Evolutionary conservation across 2,113 vertebrate genomes (phyloP).

Genomic region (Mustelus asterias): DNA sequence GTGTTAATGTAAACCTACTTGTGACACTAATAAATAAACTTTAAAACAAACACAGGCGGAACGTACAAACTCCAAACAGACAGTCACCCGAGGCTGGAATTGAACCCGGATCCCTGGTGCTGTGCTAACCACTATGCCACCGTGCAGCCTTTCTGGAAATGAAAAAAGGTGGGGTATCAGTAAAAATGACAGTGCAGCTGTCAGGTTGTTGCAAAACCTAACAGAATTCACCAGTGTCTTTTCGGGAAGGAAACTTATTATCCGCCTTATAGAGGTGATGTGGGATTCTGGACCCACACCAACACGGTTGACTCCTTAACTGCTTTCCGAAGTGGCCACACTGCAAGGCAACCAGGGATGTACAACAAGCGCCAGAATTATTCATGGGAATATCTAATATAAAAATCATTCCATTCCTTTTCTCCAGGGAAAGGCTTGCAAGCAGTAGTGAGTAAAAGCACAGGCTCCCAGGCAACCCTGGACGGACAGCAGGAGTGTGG

Average conservation of each 20-base stretch:
- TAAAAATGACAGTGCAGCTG: background rate
- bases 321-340: background rate
- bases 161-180: background rate
- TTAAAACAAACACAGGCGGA: no score
- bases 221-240: background rate
- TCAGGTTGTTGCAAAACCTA: background rate
- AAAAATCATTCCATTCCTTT: background rate
- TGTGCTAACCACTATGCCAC: no score
- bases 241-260: background rate
- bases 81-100: no score
- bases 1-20: no score
- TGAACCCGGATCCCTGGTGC: no score
- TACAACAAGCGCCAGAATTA: background rate
- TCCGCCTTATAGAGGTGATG: background rate
- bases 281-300: background rate
- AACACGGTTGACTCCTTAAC: background rate
- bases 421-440: conserved; percentile 10
- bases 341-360: background rate
- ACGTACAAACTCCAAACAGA: no score
- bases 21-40: no score
- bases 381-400: background rate
- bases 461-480: background rate
- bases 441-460: background rate
- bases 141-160: background rate
- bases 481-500: background rate